These are phyloP conservation scores for Anthopleura xanthogrammica DNA, from an alignment of 92 coral and sea anemone species.

Conservation along the genomic window DNA sequence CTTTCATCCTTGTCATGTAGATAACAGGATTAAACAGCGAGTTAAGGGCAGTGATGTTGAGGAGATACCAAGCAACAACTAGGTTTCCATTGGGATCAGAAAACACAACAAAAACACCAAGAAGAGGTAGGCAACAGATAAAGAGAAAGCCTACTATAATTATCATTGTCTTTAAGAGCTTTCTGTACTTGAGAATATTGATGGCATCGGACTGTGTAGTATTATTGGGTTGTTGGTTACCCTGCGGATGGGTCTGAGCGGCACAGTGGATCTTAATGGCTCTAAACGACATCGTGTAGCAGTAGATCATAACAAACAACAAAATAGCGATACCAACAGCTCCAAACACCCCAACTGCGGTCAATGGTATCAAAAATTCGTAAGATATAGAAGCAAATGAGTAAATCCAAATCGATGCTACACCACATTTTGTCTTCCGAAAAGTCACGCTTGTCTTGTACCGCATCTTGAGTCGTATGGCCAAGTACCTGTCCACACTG, in stretches of 20 bases:
- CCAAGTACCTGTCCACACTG: not conserved
- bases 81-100: not conserved
- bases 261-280: slow-evolving; percentile 5
- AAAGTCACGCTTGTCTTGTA: slow-evolving; percentile 6
- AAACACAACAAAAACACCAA: not conserved
- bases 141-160: not conserved
- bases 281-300: slow-evolving; percentile 5
- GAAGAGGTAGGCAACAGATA: not conserved
- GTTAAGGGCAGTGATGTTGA: slow-evolving; percentile 7
- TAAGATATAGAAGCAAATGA: not conserved
- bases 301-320: not conserved
- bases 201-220: too few relatives aligned
- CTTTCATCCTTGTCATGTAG: slow-evolving; percentile 15
- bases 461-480: slow-evolving; percentile 18
- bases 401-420: not conserved
- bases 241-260: too few relatives aligned
- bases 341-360: not conserved
- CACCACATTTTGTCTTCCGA: not conserved
- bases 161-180: too few relatives aligned
- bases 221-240: too few relatives aligned
- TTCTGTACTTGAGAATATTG: too few relatives aligned
- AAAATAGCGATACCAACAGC: not conserved
- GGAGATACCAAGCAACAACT: not conserved
- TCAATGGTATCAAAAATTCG: not conserved
- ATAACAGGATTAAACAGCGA: slow-evolving; percentile 20